Conservation (phyloP, 2,797 vertebrate genomes). For the Podarcis lilfordi region DNA sequence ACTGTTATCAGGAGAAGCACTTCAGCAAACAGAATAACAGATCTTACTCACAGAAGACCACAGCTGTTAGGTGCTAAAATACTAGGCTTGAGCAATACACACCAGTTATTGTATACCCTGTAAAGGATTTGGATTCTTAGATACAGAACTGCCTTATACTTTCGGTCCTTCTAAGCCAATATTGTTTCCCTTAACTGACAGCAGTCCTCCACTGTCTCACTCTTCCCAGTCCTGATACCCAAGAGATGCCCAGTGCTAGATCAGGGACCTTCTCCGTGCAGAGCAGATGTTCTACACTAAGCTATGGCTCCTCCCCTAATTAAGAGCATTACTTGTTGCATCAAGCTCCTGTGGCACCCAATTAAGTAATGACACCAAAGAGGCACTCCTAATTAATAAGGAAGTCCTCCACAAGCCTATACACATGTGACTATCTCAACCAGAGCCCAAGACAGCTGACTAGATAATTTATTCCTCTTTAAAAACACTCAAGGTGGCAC, state of each 20-base stretch:
- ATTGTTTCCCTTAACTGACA: background rate
- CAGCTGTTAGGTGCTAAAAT: background rate
- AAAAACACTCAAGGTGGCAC: conserved; percentile 61
- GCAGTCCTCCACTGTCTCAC: background rate
- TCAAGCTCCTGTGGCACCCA: conserved; percentile 66
- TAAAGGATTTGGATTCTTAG: conserved; percentile 40
- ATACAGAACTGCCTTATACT: background rate
- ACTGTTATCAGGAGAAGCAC: background rate
- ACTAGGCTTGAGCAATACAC: conserved; percentile 42
- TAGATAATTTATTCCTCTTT: conserved; percentile 62
- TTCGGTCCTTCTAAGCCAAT: background rate
- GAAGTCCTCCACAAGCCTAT: conserved; percentile 65
- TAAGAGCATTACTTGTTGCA: conserved; percentile 74
- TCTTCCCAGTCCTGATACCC: background rate
- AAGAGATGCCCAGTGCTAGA: background rate
- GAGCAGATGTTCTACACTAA: background rate
- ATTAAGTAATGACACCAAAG: conserved; percentile 72
- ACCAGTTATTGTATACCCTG: conserved; percentile 43
- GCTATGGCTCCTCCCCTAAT: conserved; percentile 54
- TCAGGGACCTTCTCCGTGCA: background rate
- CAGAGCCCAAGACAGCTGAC: conserved; percentile 66
- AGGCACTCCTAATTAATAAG: conserved; percentile 76
- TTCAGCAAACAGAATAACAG: conserved; percentile 33
- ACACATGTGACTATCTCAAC: conserved; percentile 72
- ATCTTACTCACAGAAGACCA: conserved; percentile 19